A percentile compares a stretch with the other conserved stretches of the same genome.
Evolutionary conservation across 1,140 invertebrate species (phyloP).

Genomic region (Diachasmimorpha longicaudata): DNA sequence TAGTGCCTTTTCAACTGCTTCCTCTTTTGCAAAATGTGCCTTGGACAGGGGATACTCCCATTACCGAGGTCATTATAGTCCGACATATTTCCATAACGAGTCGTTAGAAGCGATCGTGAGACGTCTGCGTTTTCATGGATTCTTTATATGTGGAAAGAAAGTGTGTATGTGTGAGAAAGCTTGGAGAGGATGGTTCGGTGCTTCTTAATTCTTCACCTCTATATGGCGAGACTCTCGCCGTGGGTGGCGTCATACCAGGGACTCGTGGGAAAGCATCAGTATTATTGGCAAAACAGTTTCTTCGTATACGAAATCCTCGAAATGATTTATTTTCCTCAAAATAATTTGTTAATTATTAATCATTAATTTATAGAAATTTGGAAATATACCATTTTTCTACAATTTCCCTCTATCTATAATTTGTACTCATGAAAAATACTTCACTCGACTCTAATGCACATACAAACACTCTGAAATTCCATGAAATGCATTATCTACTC

Average conservation of each 20-base stretch:
- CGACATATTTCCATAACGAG: constrained; percentile 35
- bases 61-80: constrained; percentile 33
- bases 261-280: constrained; percentile 25
- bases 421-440: neutral
- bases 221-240: constrained; percentile 12
- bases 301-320: neutral
- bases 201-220: neutral
- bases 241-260: constrained; percentile 25
- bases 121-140: constrained; percentile 19
- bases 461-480: constrained; percentile 39
- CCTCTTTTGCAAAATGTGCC: neutral
- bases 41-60: constrained; percentile 21
- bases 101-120: constrained; percentile 27
- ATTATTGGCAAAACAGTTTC: neutral
- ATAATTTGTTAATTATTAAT: too few species aligned
- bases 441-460: neutral
- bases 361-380: too few species aligned
- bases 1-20: constrained; percentile 2
- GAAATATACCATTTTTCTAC: too few species aligned
- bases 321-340: neutral
- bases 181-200: neutral
- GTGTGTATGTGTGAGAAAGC: neutral
- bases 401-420: too few species aligned
- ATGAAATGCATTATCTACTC: neutral
- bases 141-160: constrained; percentile 9